Conservation (phyloP, 2,888 invertebrate species). For the Octonoba sinensis region DNA sequence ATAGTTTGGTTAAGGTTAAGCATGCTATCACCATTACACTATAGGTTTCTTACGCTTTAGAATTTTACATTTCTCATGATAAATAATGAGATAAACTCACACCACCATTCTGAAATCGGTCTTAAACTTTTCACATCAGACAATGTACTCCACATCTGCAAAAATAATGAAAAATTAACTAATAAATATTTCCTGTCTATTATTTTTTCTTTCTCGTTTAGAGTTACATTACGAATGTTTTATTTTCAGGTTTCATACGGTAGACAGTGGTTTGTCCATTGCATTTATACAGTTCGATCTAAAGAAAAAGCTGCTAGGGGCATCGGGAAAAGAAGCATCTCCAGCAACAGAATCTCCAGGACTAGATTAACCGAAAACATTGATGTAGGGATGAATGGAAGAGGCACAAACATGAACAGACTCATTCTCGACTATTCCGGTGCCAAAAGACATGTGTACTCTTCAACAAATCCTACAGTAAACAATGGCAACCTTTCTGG, state of each 20-base stretch:
- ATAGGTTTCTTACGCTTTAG: too few relatives aligned
- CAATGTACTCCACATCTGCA: too few relatives aligned
- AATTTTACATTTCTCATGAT: too few relatives aligned
- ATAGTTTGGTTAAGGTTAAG: too few relatives aligned
- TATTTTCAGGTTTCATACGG: constrained; percentile 66
- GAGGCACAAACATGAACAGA: constrained; percentile 66
- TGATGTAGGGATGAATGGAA: constrained; percentile 55
- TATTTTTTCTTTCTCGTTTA: too few relatives aligned
- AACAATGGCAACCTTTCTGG: background rate
- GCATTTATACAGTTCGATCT: constrained; percentile 66
- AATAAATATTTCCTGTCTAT: background rate
- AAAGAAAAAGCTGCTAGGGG: constrained; percentile 56
- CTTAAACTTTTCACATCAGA: too few relatives aligned
- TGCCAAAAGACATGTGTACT: background rate
- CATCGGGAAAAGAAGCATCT: constrained; percentile 62
- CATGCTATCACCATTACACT: too few relatives aligned
- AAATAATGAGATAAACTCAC: too few relatives aligned
- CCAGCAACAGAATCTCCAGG: background rate
- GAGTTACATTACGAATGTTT: background rate
- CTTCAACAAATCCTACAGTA: background rate
- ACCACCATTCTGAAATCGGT: too few relatives aligned
- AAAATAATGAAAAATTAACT: background rate
- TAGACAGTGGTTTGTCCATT: constrained; percentile 67
- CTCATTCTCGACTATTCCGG: constrained; percentile 51
- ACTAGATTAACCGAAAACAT: background rate